phyloP scores from a whole-genome alignment of 2,888 invertebrate species.

The Apodemia hepburni region DNA sequence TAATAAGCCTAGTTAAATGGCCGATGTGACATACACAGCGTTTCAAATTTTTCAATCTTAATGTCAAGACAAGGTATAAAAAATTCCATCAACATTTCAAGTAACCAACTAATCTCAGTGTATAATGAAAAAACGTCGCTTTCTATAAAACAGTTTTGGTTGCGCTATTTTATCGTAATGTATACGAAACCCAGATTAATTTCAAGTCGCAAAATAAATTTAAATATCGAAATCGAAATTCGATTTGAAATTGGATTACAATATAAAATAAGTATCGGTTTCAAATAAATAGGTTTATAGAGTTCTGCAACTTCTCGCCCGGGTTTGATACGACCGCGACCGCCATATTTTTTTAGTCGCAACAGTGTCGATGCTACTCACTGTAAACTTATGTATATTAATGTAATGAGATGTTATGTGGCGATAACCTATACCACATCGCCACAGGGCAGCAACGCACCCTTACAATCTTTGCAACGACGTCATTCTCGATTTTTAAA shows the following conservation, averaged over 20 bases:
- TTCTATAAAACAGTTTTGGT: not conserved
- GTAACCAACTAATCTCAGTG: not conserved
- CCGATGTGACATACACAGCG: too few relatives aligned
- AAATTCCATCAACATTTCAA: not conserved
- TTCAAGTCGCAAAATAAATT: slow-evolving; percentile 14
- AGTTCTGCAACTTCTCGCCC: too few relatives aligned
- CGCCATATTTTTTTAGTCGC: not conserved
- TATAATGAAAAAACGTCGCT: not conserved
- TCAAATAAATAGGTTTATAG: too few relatives aligned
- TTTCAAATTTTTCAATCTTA: too few relatives aligned
- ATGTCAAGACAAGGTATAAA: not conserved
- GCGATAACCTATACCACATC: too few relatives aligned
- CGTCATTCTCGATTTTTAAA: too few relatives aligned
- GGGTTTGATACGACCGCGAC: too few relatives aligned
- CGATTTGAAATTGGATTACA: slow-evolving; percentile 2
- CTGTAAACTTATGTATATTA: too few relatives aligned
- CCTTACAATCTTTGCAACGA: too few relatives aligned
- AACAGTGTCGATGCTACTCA: not conserved
- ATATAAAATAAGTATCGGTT: not conserved
- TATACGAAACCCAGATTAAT: slow-evolving; percentile 16
- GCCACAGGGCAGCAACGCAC: not conserved
- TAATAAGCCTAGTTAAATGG: too few relatives aligned
- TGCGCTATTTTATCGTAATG: slow-evolving; percentile 21
- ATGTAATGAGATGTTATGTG: too few relatives aligned
- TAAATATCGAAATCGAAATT: slow-evolving; percentile 19